Evolutionary conservation across 2,113 vertebrate genomes (phyloP), one percentile per base, ranked within the genome.

Genomic region (Holacanthus passer): DNA sequence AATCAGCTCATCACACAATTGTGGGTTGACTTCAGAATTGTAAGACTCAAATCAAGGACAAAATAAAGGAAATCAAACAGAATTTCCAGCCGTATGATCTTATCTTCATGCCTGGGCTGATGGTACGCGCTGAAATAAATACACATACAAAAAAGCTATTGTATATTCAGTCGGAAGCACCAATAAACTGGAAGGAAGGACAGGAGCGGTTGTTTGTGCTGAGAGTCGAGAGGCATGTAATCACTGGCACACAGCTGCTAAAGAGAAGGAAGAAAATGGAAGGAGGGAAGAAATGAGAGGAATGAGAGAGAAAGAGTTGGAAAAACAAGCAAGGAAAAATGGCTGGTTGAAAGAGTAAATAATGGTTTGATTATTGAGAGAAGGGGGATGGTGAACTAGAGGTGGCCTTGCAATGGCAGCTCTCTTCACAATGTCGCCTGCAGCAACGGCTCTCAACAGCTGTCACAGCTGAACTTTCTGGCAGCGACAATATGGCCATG

Each of bases 391-490:
- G 24, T 48, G 45, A 78, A 60, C 41, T 27, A 24, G 48, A 24
- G 47, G 32, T 27, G 27, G 53, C 35, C 47, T 76, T 65, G 68
- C 50, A 73, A 78, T 58, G 43, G 66, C 65, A 77, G 62, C 68
- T 52, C 22, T 53, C 14, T 17, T 67, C 63, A 74, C 55, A 72
- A 70, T 2, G 20, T 45, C 19, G 79, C 81, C 81, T 73, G 43
- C 41, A 73, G 83, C 83, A 77, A 52, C 1, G 29, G 20, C 83
- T 70, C 77, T 70, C 77, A 76, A 78, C 83, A 76, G 72, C 84
- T 84, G 88, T 52, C 84, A 83, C 47, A 65, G 87, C 72, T 77
- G 65, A 89, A 87, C 85, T 72, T 79, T 73, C 73, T 81, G 79
- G 63, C 82, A 74, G 65, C 4, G 5, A 73, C 50, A 79, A 47